phyloP scores from a whole-genome alignment of 1,140 invertebrate species.

The Leptoteleia sp. region DNA sequence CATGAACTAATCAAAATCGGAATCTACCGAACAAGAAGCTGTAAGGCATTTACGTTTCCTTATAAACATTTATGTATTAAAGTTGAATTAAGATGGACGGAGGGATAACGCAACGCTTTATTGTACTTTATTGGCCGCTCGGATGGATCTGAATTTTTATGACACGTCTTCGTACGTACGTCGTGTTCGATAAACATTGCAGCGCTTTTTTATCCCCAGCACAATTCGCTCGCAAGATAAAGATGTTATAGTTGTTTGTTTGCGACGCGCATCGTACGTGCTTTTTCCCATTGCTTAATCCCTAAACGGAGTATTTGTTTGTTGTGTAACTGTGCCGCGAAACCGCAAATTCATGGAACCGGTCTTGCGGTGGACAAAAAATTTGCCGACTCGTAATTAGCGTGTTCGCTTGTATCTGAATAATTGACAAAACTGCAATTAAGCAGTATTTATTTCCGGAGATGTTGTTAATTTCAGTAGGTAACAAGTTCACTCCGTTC shows the following conservation, averaged over 20 bases:
- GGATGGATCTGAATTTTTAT: conserved; percentile 57
- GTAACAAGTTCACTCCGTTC: not conserved
- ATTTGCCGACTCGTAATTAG: no score
- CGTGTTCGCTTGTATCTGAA: no score
- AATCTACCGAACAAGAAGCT: no score
- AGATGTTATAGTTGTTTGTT: conserved; percentile 47
- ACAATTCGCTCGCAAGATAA: conserved; percentile 33
- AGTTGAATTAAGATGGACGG: conserved; percentile 20
- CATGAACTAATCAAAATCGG: no score
- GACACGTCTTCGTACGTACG: conserved; percentile 48
- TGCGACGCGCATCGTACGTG: conserved; percentile 17
- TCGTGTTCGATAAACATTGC: conserved; percentile 43
- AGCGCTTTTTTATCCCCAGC: conserved; percentile 26
- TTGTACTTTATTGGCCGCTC: conserved; percentile 35
- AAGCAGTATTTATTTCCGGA: not conserved
- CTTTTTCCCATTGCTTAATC: conserved; percentile 9
- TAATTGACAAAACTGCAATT: no score
- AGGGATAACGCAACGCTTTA: conserved; percentile 28
- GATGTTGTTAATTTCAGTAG: not conserved
- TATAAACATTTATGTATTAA: conserved; percentile 52
- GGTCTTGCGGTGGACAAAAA: no score
- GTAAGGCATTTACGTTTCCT: conserved; percentile 6
- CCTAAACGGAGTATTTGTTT: conserved; percentile 26
- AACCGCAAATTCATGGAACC: no score
- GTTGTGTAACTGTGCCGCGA: no score